Percentiles rank a stretch among this genome's conserved stretches.
These are phyloP conservation scores for Nymphalis urticae DNA, from an alignment of 2,888 invertebrate species.

Conservation along the genomic window DNA sequence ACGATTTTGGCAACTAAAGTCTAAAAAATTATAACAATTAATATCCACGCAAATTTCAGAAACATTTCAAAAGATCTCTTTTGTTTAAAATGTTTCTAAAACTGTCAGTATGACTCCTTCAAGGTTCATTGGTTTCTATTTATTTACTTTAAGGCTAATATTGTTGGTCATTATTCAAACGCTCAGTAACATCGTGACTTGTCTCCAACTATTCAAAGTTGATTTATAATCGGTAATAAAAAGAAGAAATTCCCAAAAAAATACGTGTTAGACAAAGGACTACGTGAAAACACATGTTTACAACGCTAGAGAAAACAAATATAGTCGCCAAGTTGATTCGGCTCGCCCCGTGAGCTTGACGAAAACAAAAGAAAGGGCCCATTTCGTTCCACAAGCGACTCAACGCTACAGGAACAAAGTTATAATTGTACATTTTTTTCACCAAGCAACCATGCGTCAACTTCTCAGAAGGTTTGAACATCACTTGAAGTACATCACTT, in stretches of 20 bases:
- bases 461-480: conserved; percentile 72
- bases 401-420: conserved; percentile 58
- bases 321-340: conserved; percentile 60
- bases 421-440: conserved; percentile 60
- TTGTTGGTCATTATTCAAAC: conserved; percentile 21
- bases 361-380: conserved; percentile 69
- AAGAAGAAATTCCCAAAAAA: conserved; percentile 21
- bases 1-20: too few species aligned
- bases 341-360: conserved; percentile 54
- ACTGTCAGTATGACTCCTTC: too few species aligned
- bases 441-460: conserved; percentile 54
- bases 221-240: conserved; percentile 40
- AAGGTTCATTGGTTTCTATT: conserved; percentile 16
- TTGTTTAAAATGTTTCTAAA: too few species aligned
- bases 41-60: too few species aligned
- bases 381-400: conserved; percentile 53
- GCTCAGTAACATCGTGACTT: conserved; percentile 29
- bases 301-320: conserved; percentile 48
- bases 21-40: too few species aligned
- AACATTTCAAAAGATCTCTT: too few species aligned
- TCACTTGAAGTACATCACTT: conserved; percentile 57
- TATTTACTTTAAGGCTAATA: conserved; percentile 34
- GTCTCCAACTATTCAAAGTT: conserved; percentile 34
- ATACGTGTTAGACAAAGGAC: conserved; percentile 25
- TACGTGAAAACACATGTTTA: conserved; percentile 63